A percentile compares a stretch with the other conserved stretches of the same genome.
Conservation (phyloP, 1,140 invertebrate genomes). For the Drosophila bifasciata region DNA sequence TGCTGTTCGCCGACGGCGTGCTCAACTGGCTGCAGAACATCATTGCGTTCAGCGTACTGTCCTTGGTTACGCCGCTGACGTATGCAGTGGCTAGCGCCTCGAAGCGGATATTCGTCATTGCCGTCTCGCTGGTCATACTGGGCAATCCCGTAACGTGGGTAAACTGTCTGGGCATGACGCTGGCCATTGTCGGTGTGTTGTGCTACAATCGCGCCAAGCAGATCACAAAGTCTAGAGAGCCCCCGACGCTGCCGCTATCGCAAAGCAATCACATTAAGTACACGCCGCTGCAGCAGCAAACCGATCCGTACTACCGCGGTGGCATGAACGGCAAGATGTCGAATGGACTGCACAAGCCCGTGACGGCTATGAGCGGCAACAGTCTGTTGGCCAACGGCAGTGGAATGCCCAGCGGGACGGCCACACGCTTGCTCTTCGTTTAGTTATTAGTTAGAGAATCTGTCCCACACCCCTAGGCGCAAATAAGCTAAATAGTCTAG, state of each 20-base stretch:
- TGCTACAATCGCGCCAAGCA: constrained; percentile 90
- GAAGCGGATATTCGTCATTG: constrained; percentile 97
- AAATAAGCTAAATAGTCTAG: constrained; percentile 1
- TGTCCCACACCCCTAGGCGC: constrained; percentile 1
- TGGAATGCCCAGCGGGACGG: constrained; percentile 69
- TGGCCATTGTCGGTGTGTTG: constrained; percentile 95
- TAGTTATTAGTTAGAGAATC: constrained; percentile 68
- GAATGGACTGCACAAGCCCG: constrained; percentile 61
- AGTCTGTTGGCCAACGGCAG: constrained; percentile 72
- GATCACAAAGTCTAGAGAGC: constrained; percentile 52
- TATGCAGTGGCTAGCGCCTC: constrained; percentile 98
- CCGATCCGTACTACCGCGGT: constrained; percentile 68
- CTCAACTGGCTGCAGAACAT: constrained; percentile 98
- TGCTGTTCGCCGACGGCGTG: constrained; percentile 93
- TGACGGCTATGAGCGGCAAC: constrained; percentile 36
- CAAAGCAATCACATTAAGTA: constrained; percentile 70
- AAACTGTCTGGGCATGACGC: constrained; percentile 95
- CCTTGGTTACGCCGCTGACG: constrained; percentile 94
- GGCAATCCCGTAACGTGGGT: constrained; percentile 95
- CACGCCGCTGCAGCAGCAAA: constrained; percentile 53
- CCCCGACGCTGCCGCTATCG: constrained; percentile 52
- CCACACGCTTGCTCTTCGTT: constrained; percentile 76
- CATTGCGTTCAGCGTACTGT: constrained; percentile 96
- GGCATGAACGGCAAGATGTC: constrained; percentile 51
- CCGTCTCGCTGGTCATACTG: constrained; percentile 93